Base-by-base conservation (phyloP, 2,797 vertebrate species). In the Numenius phaeopus region DNA sequence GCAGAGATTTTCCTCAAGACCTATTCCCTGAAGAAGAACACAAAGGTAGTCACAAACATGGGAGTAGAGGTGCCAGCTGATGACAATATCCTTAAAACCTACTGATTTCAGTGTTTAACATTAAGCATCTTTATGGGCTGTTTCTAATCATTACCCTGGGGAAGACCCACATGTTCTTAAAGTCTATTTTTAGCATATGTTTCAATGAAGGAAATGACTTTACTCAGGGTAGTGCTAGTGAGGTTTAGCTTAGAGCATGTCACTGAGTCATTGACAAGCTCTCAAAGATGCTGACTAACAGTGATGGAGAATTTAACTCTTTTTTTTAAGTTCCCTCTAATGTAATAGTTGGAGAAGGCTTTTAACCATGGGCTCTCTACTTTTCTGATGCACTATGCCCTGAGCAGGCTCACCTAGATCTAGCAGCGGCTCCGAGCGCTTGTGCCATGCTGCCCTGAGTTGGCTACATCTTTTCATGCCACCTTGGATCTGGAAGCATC, bases 1-100 rank as follows among this genome's bases (percentile, higher is more conserved):
- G 88, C 66, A 82, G 69, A 80, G 82, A 37, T 77, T 90, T 93
- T 94, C 46, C 78, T 94, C 55, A 54, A 75, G 46, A 61, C 39
- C 23, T 52, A 4, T 71, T 96, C 19, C n/a, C 71, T 52, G 42
- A 69, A 55, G 37, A 47, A 84, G 26, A 83, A 42, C 55, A 52
- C 0, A 0, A 64, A 94, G 40, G 44, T 77, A 85, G 83, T 92
- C 29, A 65, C 71, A 93, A 67, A 64, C 46, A 80, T 14, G 26
- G 19, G 39, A 89, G 59, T 9, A 57, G 61, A 80, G 64, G n/a
- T 58, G 29, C 67, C 88, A 89, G 91, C 59, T 92, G 80, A 55
- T 90, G 77, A 89, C 77, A 84, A 39, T 37, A 58, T 77, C 52
- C 44, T 76, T 87, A 77, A 95, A 91, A 34, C n/a, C 54, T 86